phyloP scores from a whole-genome alignment of 2,888 invertebrate species.

The Drosophila villosipedis region DNA sequence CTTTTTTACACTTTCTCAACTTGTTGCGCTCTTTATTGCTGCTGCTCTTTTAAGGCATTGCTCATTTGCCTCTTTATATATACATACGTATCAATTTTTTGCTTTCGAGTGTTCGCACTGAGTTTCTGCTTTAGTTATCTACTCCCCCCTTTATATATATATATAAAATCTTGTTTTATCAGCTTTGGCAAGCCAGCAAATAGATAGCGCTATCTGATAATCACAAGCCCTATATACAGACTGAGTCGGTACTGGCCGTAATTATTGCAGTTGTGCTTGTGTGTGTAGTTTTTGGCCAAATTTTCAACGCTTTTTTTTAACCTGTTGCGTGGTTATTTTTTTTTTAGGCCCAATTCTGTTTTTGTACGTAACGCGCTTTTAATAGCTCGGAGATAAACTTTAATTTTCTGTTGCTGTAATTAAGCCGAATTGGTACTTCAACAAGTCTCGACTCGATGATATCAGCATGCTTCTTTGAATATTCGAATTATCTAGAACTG shows the following conservation, averaged over 20 bases:
- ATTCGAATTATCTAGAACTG: conserved; percentile 5
- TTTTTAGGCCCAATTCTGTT: conserved; percentile 15
- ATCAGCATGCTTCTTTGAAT: conserved; percentile 5
- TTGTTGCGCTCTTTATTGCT: conserved; percentile 58
- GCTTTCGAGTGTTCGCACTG: conserved; percentile 22
- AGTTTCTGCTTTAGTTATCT: conserved; percentile 39
- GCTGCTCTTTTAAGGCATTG: conserved; percentile 32
- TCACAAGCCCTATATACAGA: conserved; percentile 20
- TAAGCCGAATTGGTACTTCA: conserved; percentile 19
- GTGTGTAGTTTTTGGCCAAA: conserved; percentile 63
- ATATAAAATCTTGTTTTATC: conserved; percentile 59
- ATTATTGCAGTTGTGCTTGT: conserved; percentile 41
- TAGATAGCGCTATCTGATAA: conserved; percentile 69
- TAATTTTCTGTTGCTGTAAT: conserved; percentile 8
- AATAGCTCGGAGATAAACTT: conserved; percentile 40
- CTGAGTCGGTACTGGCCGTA: conserved; percentile 10
- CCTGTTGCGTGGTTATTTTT: conserved; percentile 59
- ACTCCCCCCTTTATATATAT: neutral
- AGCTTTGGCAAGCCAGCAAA: conserved; percentile 74
- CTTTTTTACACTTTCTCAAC: conserved; percentile 49
- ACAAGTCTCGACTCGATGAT: conserved; percentile 12
- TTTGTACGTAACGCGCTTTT: conserved; percentile 68
- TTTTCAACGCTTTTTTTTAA: conserved; percentile 54
- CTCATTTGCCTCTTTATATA: conserved; percentile 44
- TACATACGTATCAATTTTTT: neutral